phyloP scores from a whole-genome alignment of 2,113 vertebrate genomes.

The Brachyhypopomus gauderio region DNA sequence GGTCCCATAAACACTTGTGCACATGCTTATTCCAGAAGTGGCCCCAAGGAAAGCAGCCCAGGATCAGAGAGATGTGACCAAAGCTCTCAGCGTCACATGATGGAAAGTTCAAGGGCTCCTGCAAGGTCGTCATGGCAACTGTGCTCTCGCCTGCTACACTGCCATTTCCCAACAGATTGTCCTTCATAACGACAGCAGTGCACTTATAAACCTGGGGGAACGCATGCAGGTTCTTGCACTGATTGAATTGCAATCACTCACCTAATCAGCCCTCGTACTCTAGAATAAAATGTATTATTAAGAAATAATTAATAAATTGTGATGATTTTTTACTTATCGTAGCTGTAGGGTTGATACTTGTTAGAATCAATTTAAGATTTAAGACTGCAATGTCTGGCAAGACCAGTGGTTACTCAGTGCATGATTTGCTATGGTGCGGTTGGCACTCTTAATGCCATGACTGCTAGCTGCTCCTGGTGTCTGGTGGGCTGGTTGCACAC shows the following conservation, averaged over 20 bases:
- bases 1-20: not conserved
- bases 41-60: not conserved
- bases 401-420: not conserved
- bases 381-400: not conserved
- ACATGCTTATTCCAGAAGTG: constrained; percentile 6
- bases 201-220: constrained; percentile 32
- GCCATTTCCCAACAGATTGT: constrained; percentile 54
- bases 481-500: not conserved
- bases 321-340: not conserved
- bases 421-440: not conserved
- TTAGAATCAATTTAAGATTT: not conserved
- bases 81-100: constrained; percentile 67
- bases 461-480: not conserved
- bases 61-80: constrained; percentile 49
- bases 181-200: constrained; percentile 36
- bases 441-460: not conserved
- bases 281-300: not conserved
- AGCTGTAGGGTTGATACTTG: not conserved
- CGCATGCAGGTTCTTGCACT: constrained; percentile 7
- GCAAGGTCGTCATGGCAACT: constrained; percentile 76
- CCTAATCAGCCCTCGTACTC: not conserved
- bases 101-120: constrained; percentile 69
- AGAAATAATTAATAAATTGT: not conserved
- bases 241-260: not conserved
- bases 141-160: constrained; percentile 62